Conservation (phyloP, 2,797 vertebrate genomes). For the Taeniopygia guttata region DNA sequence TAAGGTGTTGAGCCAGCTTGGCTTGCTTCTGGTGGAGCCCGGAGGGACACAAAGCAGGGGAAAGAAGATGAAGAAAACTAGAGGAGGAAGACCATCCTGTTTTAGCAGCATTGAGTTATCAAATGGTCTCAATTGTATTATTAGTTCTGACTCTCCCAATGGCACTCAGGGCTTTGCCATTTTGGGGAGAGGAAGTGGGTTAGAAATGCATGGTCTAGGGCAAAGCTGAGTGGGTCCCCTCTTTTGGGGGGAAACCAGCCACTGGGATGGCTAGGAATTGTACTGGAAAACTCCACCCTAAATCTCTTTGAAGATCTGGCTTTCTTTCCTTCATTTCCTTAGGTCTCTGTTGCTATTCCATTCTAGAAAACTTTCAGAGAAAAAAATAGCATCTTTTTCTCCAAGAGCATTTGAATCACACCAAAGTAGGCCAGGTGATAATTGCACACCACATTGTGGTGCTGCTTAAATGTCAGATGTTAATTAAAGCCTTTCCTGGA, state of each 20-base stretch:
- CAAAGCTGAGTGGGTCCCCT: background rate
- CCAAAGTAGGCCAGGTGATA: conserved; percentile 51
- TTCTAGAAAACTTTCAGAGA: background rate
- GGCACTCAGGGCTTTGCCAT: background rate
- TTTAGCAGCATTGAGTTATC: background rate
- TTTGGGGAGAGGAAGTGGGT: background rate
- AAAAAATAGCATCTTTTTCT: background rate
- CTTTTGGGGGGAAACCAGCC: background rate
- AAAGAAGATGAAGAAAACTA: background rate
- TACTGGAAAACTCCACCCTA: background rate
- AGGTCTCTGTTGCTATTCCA: background rate
- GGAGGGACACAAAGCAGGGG: background rate
- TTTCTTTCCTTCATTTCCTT: background rate
- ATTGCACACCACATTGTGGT: background rate
- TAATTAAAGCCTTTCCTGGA: conserved; percentile 53
- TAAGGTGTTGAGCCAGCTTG: background rate
- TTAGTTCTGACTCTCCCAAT: background rate
- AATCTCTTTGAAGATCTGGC: background rate
- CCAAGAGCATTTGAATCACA: conserved; percentile 13
- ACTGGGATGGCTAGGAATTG: background rate
- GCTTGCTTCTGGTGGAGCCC: background rate
- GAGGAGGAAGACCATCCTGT: background rate
- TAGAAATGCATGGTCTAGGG: background rate
- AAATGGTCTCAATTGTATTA: background rate
- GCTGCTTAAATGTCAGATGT: conserved; percentile 39